These are phyloP conservation scores for Acleris cristana DNA, from an alignment of 2,888 invertebrate genomes.

Conservation along the genomic window DNA sequence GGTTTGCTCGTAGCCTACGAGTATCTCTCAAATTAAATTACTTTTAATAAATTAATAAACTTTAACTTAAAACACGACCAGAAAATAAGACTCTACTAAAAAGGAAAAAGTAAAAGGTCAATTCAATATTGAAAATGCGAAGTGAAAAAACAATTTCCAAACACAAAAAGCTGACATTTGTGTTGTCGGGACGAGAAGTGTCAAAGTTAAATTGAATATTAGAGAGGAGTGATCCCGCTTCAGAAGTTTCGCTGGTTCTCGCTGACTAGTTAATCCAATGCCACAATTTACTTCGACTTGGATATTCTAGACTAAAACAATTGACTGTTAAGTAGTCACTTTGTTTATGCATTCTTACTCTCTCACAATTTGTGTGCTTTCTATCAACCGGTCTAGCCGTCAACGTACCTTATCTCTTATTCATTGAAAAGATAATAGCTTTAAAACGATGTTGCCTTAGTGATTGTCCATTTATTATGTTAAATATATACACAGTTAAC, in stretches of 20 bases:
- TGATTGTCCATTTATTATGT: too few species aligned
- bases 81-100: not conserved
- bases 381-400: not conserved
- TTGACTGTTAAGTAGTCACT: conserved; percentile 62
- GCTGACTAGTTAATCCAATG: conserved; percentile 80
- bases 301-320: conserved; percentile 67
- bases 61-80: not conserved
- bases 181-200: conserved; percentile 76
- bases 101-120: not conserved
- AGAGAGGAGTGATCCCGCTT: conserved; percentile 76
- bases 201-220: conserved; percentile 84
- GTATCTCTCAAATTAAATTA: too few species aligned
- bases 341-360: conserved; percentile 66
- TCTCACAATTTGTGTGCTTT: not conserved
- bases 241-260: conserved; percentile 69
- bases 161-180: conserved; percentile 74
- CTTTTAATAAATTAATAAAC: too few species aligned
- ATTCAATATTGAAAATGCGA: conserved; percentile 37
- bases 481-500: too few species aligned
- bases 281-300: conserved; percentile 77
- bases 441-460: too few species aligned
- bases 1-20: too few species aligned
- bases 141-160: conserved; percentile 58
- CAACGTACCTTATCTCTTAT: not conserved
- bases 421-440: too few species aligned